Conservation (phyloP, 35 echinoderm and acorn worm genomes). For the Heliocidaris erythrogramma region DNA sequence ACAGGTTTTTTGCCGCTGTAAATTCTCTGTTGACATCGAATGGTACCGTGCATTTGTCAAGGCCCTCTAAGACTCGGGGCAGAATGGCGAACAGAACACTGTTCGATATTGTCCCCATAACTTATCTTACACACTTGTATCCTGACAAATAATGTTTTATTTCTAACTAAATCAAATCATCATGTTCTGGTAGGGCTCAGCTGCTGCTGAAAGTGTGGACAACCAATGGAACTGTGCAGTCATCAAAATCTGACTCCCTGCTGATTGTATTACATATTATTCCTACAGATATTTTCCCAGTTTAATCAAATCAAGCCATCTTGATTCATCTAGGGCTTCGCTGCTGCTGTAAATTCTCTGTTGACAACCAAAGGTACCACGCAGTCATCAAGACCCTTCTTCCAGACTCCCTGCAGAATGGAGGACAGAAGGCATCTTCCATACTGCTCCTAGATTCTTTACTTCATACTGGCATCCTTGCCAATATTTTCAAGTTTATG, state of each 20-base stretch:
- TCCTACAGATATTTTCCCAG: no score
- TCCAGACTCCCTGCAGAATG: conserved; percentile 42
- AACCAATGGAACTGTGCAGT: conserved; percentile 66
- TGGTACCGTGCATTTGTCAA: conserved; percentile 67
- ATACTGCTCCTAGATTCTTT: not conserved
- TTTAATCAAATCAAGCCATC: no score
- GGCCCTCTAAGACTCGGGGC: conserved; percentile 17
- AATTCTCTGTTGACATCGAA: conserved; percentile 66
- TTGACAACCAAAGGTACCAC: no score
- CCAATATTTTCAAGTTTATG: not conserved
- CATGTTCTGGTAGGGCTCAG: conserved; percentile 40
- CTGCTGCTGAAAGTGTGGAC: conserved; percentile 71
- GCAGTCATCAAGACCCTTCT: no score
- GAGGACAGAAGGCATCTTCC: not conserved
- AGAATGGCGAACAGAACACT: not conserved
- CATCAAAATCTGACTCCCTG: conserved; percentile 48
- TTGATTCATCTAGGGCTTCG: no score
- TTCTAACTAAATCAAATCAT: no score
- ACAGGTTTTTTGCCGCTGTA: conserved; percentile 67
- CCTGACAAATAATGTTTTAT: no score
- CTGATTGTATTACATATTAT: no score
- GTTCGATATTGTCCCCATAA: no score
- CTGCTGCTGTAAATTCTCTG: no score
- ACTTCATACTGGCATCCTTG: not conserved
- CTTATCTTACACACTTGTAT: no score